Percentiles rank a stretch among this genome's conserved stretches.
Conservation (phyloP, 2,797 vertebrate genomes). For the Acipenser oxyrinchus region DNA sequence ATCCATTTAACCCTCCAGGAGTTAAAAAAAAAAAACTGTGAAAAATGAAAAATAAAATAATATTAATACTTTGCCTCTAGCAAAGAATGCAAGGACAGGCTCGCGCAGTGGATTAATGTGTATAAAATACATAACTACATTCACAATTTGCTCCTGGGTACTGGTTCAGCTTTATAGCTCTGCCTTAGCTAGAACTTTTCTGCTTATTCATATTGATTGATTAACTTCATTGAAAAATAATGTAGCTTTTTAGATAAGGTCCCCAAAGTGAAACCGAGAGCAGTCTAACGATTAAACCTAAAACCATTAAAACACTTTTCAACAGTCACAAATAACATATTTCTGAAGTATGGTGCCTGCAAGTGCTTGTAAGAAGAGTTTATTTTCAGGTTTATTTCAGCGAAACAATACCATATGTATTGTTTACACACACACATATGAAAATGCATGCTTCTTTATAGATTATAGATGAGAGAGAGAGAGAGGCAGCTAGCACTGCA, state of each 20-base stretch:
- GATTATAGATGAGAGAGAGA: too few species aligned
- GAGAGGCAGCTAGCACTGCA: too few species aligned
- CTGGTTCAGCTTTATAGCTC: neutral
- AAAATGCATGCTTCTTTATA: neutral
- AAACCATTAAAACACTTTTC: neutral
- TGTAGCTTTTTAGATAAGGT: neutral
- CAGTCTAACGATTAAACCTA: neutral
- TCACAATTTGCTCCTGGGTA: slow-evolving; percentile 6
- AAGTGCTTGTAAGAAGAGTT: neutral
- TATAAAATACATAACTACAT: neutral
- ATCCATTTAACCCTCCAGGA: slow-evolving; percentile 40
- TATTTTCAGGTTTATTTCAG: neutral
- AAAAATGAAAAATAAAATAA: slow-evolving; percentile 1
- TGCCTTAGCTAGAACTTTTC: neutral
- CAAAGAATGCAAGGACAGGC: neutral
- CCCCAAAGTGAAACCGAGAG: neutral
- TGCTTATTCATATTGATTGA: neutral
- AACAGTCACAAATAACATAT: neutral
- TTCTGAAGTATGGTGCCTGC: neutral
- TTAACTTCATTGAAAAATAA: neutral
- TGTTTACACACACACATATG: neutral
- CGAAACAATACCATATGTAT: neutral
- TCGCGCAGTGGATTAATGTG: slow-evolving; percentile 5
- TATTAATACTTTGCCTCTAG: neutral
- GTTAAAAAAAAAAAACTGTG: neutral